A percentile compares a stretch with the other conserved stretches of the same genome.
These are phyloP conservation scores for Arctia plantaginis DNA, from an alignment of 2,888 invertebrate species.

Conservation along the genomic window DNA sequence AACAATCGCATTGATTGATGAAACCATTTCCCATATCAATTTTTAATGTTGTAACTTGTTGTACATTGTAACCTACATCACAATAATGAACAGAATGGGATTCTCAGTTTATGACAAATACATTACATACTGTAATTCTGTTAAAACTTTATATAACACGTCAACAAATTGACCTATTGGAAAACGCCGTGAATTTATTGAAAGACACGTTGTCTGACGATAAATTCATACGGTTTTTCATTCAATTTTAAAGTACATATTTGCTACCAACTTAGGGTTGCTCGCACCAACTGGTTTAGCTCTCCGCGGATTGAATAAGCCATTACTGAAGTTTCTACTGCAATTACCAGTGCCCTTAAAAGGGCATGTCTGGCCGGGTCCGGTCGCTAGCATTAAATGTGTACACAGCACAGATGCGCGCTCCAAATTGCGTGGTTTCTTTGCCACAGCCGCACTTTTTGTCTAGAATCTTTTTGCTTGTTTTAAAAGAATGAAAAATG, in stretches of 20 bases:
- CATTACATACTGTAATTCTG: neutral
- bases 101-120: neutral
- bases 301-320: slow-evolving; percentile 73
- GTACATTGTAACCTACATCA: no score
- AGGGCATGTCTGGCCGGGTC: slow-evolving; percentile 65
- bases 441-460: slow-evolving; percentile 25
- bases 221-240: slow-evolving; percentile 43
- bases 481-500: neutral
- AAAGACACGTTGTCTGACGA: slow-evolving; percentile 12
- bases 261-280: slow-evolving; percentile 48
- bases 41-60: no score
- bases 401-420: slow-evolving; percentile 66
- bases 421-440: slow-evolving; percentile 60
- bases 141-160: neutral
- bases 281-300: slow-evolving; percentile 61
- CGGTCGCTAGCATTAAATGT: slow-evolving; percentile 65
- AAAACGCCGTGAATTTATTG: slow-evolving; percentile 14
- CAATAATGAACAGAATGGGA: no score
- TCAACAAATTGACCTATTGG: neutral
- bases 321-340: slow-evolving; percentile 79
- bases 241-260: slow-evolving; percentile 37
- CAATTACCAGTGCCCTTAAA: slow-evolving; percentile 75
- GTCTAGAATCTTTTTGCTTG: slow-evolving; percentile 6
- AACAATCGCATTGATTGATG: no score
- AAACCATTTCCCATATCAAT: no score